phyloP scores from a whole-genome alignment of 2,888 invertebrate genomes.

The Stegophylla sp. region DNA sequence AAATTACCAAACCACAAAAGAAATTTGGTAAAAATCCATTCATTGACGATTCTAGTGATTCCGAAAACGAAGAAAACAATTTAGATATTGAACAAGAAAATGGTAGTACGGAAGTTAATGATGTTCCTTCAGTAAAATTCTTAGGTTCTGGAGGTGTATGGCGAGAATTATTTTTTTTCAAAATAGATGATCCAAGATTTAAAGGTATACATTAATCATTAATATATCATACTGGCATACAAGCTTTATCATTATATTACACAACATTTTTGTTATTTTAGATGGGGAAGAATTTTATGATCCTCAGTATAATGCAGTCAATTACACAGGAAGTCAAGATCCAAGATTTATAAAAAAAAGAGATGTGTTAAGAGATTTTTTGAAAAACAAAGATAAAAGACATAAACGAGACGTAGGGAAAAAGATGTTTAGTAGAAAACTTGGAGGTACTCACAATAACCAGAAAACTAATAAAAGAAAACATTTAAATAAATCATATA shows the following conservation, averaged over 20 bases:
- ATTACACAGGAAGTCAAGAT: slow-evolving; percentile 45
- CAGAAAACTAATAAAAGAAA: not conserved
- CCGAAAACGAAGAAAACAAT: slow-evolving; percentile 33
- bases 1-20: slow-evolving; percentile 35
- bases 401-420: slow-evolving; percentile 38
- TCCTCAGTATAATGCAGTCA: slow-evolving; percentile 23
- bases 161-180: slow-evolving; percentile 60
- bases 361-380: slow-evolving; percentile 40
- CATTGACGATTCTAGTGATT: slow-evolving; percentile 53
- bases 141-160: slow-evolving; percentile 60
- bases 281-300: slow-evolving; percentile 56
- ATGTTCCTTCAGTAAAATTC: slow-evolving; percentile 54
- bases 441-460: slow-evolving; percentile 44
- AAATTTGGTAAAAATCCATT: slow-evolving; percentile 50
- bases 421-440: slow-evolving; percentile 43
- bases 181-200: slow-evolving; percentile 59
- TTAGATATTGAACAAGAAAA: not conserved
- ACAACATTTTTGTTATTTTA: slow-evolving; percentile 15
- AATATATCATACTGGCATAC: not conserved
- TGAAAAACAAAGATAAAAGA: slow-evolving; percentile 44
- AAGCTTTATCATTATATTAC: not conserved
- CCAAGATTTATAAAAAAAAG: slow-evolving; percentile 43
- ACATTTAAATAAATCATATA: not conserved
- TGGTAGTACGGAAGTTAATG: not conserved
- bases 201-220: slow-evolving; percentile 52